Evolutionary conservation across 1,140 invertebrate genomes (phyloP).

Genomic region (Cydia splendana): DNA sequence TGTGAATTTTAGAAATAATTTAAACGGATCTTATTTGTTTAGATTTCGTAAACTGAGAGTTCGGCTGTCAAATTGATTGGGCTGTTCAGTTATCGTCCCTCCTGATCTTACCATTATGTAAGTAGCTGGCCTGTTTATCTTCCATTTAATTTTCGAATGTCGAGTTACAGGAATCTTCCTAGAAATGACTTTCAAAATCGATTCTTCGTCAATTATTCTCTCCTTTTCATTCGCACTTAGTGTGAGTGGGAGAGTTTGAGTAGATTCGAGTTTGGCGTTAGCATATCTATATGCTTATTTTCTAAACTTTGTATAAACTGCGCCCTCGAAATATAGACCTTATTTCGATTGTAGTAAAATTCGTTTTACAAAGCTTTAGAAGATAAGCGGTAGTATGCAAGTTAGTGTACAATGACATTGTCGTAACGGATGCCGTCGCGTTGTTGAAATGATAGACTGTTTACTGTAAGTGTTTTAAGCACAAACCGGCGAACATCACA

Average conservation of each 20-base stretch:
- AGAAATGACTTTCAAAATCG: background rate
- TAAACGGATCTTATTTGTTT: background rate
- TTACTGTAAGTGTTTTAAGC: conserved; percentile 45
- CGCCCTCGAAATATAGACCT: background rate
- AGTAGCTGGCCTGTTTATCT: conserved; percentile 23
- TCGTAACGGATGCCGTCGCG: conserved; percentile 39
- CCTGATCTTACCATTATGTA: background rate
- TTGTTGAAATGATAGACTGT: conserved; percentile 49
- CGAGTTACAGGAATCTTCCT: background rate
- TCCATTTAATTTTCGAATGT: conserved; percentile 14
- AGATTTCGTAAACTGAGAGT: background rate
- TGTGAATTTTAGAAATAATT: background rate
- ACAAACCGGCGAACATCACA: conserved; percentile 40
- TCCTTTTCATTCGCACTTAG: conserved; percentile 5
- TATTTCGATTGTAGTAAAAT: background rate
- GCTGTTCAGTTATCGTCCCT: background rate
- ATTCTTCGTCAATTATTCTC: background rate
- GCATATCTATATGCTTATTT: background rate
- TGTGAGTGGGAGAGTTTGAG: background rate
- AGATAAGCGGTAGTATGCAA: conserved; percentile 37
- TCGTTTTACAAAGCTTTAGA: conserved; percentile 28
- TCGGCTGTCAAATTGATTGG: conserved; percentile 9
- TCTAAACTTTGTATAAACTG: background rate
- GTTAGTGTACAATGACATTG: conserved; percentile 40
- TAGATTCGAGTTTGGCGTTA: background rate